Conservation (phyloP, 2,888 invertebrate species). For the Pseudococcus viburni region DNA sequence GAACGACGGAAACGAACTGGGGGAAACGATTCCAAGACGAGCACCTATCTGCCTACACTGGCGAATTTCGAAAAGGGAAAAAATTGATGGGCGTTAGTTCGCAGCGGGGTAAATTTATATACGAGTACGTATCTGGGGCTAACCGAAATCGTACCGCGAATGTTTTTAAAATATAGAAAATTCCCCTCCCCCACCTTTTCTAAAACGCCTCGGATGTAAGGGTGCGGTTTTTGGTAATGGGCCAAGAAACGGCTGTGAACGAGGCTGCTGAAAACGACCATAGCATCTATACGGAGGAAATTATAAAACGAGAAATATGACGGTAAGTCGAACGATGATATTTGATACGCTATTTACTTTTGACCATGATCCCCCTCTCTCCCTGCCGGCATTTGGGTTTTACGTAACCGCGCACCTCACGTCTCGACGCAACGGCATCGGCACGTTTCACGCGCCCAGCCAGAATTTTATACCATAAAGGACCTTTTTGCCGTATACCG, state of each 20-base stretch:
- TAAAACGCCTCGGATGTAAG: too few relatives aligned
- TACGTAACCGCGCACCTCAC: not conserved
- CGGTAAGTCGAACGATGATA: conserved; percentile 18
- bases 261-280: not conserved
- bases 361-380: not conserved
- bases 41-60: too few relatives aligned
- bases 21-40: too few relatives aligned
- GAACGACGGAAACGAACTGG: not conserved
- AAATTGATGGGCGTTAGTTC: not conserved
- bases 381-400: not conserved
- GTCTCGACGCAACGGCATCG: not conserved
- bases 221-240: not conserved
- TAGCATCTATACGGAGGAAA: not conserved
- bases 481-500: not conserved
- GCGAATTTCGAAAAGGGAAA: not conserved
- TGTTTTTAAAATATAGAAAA: not conserved
- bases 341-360: conserved; percentile 32
- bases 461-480: not conserved
- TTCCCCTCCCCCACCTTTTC: not conserved
- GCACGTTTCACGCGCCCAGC: not conserved
- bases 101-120: not conserved
- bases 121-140: not conserved
- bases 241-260: not conserved
- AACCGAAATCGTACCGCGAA: not conserved
- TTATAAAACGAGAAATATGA: conserved; percentile 37